Base-by-base conservation (phyloP, 2,888 invertebrate genomes). In the Ophion ventricosus region DNA sequence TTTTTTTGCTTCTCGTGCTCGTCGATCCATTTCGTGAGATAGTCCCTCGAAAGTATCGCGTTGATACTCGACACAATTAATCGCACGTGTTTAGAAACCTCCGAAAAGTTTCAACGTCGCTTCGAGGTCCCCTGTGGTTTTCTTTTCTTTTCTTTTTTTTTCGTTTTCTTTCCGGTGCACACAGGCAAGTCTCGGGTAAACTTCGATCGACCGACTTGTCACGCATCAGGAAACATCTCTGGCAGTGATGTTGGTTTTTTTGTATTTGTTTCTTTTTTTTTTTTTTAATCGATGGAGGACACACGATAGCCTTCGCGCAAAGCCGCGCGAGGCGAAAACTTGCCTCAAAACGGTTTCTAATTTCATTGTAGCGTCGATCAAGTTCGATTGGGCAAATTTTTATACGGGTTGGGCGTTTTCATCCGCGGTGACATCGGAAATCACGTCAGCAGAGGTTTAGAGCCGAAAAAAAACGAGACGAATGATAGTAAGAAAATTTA, bases 191-290 rank as follows among this genome's bases (percentile, higher is more conserved):
- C 67, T 82, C 83, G 70, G 70, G 26, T 49, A 74, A 75, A 80
- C 63, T 57, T 63, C 66, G 76, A 86, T 83, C 85, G 88, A 89
- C 86, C 87, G 88, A 87, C 87, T 89, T 89, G 88, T 88, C 87
- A 89, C 88, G 89, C 88, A 86, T 86, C 86, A 82, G 74, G 85
- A 85, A 82, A 79, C 85, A 78, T 72, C 69, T 72, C 43, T 26
- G 72, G 57, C 64, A 64, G 77, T 80, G 73, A 74, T 70, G 70
- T 57, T 20, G 20, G 64, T 61, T 72, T 73, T 43, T 66, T 64
- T 83, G 49, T n/a, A n/a, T n/a, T n/a, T n/a, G 49, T 80, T 73
- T 77, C 72, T 72, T 76, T 72, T 70, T 69, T 59, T 26, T 61
- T 49, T 72, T 72, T 72, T 56, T 43, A 54, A 26, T 66, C 29